Evolutionary conservation across 1,140 invertebrate genomes (phyloP).

Genomic region (Heterodera carotae): DNA sequence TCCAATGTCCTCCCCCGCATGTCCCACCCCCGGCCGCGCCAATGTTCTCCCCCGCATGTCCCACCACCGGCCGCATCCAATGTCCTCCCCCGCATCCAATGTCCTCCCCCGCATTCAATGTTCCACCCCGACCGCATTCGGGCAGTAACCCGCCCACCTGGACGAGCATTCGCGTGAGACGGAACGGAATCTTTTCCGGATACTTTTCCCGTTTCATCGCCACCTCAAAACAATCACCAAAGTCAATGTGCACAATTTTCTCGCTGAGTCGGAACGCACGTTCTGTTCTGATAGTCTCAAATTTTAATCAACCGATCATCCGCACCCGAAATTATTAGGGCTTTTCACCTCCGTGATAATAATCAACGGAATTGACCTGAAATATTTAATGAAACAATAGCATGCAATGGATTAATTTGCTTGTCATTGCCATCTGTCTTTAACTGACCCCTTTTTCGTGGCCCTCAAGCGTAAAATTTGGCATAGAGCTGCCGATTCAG

Average conservation of each 20-base stretch:
- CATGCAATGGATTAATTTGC: no score
- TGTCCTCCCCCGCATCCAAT: no score
- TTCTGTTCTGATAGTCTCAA: no score
- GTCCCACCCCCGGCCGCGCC: no score
- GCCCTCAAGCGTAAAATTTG: slow-evolving; percentile 97
- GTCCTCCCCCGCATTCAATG: no score
- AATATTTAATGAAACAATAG: neutral
- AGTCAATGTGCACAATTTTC: slow-evolving; percentile 99
- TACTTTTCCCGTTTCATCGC: slow-evolving; percentile 98
- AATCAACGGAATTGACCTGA: slow-evolving; percentile 92
- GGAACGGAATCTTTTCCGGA: slow-evolving; percentile 98
- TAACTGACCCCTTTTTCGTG: slow-evolving; percentile 85
- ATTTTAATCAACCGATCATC: no score
- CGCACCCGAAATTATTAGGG: no score
- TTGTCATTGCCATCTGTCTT: neutral
- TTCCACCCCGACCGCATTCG: no score
- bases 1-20: no score
- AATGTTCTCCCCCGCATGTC: no score
- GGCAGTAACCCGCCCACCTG: no score
- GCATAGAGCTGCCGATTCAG: slow-evolving; percentile 93
- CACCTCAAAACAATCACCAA: slow-evolving; percentile 99
- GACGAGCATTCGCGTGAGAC: slow-evolving; percentile 95
- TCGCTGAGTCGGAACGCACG: slow-evolving; percentile 92
- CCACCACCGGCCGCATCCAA: no score
- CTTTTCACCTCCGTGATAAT: slow-evolving; percentile 99